Evolutionary conservation across 2,113 vertebrate species (phyloP).

Genomic region (Taurulus bubalis): DNA sequence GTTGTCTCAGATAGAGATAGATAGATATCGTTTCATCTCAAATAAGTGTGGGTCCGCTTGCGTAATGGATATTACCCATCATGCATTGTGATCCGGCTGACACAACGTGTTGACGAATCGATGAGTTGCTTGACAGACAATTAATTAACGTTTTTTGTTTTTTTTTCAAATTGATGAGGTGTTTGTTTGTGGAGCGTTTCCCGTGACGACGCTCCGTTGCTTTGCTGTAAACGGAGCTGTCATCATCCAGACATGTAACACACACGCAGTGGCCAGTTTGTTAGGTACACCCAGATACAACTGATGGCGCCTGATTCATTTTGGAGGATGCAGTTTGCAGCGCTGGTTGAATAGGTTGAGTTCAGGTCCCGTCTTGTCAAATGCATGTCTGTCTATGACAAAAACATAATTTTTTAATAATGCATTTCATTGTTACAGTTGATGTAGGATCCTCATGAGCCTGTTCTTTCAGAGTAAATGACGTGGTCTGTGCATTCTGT

Average conservation of each 20-base stretch:
- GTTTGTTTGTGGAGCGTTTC: neutral
- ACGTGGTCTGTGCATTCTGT: too few species aligned
- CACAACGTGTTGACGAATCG: neutral
- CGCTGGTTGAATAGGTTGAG: neutral
- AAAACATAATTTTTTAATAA: neutral
- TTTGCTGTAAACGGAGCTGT: neutral
- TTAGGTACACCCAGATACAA: neutral
- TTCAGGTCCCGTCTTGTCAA: neutral
- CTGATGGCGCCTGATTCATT: neutral
- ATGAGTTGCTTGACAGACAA: neutral
- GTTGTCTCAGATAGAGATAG: too few species aligned
- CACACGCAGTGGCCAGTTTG: neutral
- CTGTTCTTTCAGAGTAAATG: too few species aligned
- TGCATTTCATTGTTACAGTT: neutral
- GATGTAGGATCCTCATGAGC: neutral
- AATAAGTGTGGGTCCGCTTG: neutral
- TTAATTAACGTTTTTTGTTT: neutral
- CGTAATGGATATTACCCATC: neutral
- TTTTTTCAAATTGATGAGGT: neutral
- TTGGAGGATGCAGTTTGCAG: neutral
- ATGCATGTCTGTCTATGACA: neutral
- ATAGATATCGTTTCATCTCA: too few species aligned
- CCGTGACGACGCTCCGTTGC: neutral
- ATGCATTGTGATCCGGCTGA: neutral
- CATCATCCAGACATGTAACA: neutral